Percentiles rank a stretch among this genome's conserved stretches.
Evolutionary conservation across 2,113 vertebrate genomes (phyloP).

Genomic region (Pelvicachromis taeniatus): DNA sequence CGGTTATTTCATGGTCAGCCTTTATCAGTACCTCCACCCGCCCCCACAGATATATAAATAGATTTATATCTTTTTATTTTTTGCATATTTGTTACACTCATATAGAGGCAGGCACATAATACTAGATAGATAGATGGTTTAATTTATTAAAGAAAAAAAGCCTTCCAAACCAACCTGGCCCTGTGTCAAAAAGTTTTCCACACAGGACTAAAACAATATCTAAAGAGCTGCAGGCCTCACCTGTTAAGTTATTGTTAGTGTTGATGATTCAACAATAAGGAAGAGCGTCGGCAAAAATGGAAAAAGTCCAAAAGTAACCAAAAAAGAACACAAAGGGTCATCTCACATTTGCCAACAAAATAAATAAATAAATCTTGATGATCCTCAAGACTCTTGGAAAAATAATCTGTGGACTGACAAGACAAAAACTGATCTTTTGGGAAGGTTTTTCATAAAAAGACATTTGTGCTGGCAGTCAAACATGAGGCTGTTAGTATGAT

Average conservation of each 20-base stretch:
- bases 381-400: background rate
- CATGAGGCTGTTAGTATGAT: background rate
- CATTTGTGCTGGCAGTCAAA: too few species aligned
- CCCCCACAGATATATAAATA: background rate
- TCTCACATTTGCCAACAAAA: background rate
- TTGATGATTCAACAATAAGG: background rate
- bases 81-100: background rate
- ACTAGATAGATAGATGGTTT: background rate
- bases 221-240: background rate
- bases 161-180: background rate
- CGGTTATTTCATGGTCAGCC: background rate
- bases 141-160: fast-evolving
- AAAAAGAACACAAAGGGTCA: background rate
- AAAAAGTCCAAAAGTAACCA: background rate
- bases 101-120: background rate
- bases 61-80: background rate
- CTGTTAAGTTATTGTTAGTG: background rate
- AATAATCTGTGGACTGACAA: background rate
- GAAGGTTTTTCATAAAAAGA: background rate
- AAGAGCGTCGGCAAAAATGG: background rate
- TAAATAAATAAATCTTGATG: too few species aligned
- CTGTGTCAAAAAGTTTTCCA: background rate
- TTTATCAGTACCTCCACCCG: background rate
- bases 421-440: fast-evolving
- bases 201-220: background rate